Evolutionary conservation across 2,113 vertebrate genomes (phyloP).

Genomic region (Tretioscincus oriximinensis): DNA sequence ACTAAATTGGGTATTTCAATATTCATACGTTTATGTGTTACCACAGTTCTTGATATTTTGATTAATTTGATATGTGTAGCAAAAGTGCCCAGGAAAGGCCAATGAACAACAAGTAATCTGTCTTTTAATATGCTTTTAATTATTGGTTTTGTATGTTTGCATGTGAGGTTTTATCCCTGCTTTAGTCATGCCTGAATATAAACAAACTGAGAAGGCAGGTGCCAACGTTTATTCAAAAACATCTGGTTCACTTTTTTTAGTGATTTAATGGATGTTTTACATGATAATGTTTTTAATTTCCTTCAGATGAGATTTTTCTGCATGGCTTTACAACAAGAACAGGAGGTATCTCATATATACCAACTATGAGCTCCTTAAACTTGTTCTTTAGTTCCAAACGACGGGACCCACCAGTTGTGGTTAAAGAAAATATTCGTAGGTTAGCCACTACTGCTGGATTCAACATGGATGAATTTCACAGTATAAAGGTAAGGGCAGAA

Average conservation of each 20-base stretch:
- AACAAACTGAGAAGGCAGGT: not conserved
- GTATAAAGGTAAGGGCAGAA: slow-evolving; percentile 79
- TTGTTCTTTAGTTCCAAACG: slow-evolving; percentile 87
- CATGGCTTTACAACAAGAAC: slow-evolving; percentile 91
- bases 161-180: too few relatives aligned
- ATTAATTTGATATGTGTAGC: not conserved
- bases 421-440: slow-evolving; percentile 85
- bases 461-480: slow-evolving; percentile 73
- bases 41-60: not conserved
- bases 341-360: slow-evolving; percentile 87
- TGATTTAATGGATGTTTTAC: not conserved
- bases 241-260: not conserved
- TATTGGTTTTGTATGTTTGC: too few relatives aligned
- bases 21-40: not conserved
- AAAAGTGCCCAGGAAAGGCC: not conserved
- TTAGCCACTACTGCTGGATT: slow-evolving; percentile 84
- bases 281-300: slow-evolving; percentile 27
- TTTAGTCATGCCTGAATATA: too few relatives aligned
- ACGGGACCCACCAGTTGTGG: slow-evolving; percentile 80
- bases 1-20: not conserved
- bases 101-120: too few relatives aligned
- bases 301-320: slow-evolving; percentile 77
- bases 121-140: too few relatives aligned
- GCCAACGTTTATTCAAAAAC: not conserved
- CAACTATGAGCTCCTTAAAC: slow-evolving; percentile 86